phyloP scores from a whole-genome alignment of 2,888 invertebrate genomes.

The Eupelmus urozonus region DNA sequence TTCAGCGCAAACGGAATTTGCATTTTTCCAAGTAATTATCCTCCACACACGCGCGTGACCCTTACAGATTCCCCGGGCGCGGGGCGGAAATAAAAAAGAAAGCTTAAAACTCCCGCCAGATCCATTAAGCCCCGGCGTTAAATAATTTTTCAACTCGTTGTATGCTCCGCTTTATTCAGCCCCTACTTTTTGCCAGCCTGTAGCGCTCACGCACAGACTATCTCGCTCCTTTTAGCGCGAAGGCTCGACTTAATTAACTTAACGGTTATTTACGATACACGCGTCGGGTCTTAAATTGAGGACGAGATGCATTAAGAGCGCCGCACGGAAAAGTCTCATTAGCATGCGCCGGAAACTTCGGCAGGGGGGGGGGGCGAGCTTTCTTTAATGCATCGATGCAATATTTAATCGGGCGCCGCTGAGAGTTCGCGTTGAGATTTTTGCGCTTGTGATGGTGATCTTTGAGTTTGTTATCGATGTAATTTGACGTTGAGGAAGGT shows the following conservation, averaged over 20 bases:
- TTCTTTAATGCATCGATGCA: conserved; percentile 48
- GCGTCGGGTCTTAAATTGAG: conserved; percentile 39
- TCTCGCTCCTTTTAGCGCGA: conserved; percentile 31
- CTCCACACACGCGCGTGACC: neutral
- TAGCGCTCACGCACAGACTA: neutral
- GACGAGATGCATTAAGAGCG: conserved; percentile 43
- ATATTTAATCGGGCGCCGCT: conserved; percentile 40
- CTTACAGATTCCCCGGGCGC: too few relatives aligned
- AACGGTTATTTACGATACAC: conserved; percentile 64
- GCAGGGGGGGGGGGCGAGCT: conserved; percentile 17
- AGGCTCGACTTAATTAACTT: conserved; percentile 63
- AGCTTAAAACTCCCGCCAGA: neutral
- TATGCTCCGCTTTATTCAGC: neutral
- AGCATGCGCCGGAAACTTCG: conserved; percentile 18
- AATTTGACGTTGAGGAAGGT: too few relatives aligned
- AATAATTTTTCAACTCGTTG: conserved; percentile 36
- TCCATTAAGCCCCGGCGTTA: conserved; percentile 5
- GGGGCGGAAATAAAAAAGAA: neutral
- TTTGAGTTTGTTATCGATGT: conserved; percentile 20
- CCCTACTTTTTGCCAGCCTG: neutral
- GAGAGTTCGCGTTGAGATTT: conserved; percentile 18
- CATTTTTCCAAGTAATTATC: neutral
- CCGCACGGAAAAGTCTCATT: conserved; percentile 41
- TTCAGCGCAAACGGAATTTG: neutral
- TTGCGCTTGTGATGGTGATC: neutral